Conservation (phyloP, 2,797 vertebrate genomes). For the Cirrhinus mrigala region DNA sequence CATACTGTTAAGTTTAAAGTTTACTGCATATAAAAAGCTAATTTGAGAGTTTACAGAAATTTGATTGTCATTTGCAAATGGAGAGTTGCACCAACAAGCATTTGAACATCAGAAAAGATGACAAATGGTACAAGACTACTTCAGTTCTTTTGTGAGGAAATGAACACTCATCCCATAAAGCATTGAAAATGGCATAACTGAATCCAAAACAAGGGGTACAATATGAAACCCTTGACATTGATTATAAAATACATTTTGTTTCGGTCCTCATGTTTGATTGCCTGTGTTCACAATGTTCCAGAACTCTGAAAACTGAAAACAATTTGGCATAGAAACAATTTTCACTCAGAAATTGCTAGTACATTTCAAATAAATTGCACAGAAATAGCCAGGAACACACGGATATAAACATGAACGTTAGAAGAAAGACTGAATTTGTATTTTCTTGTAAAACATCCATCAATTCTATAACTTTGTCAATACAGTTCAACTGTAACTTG, state of each 20-base stretch:
- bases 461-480: no score
- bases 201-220: background rate
- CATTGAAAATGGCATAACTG: background rate
- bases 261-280: background rate
- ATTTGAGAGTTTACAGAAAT: no score
- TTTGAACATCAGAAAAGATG: background rate
- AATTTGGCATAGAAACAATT: background rate
- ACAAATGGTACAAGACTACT: background rate
- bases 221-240: background rate
- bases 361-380: no score
- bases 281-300: background rate
- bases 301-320: background rate
- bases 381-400: no score
- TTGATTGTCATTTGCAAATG: background rate
- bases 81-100: background rate
- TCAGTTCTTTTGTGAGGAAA: slow-evolving; percentile 7
- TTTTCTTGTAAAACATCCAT: no score
- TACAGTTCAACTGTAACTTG: no score
- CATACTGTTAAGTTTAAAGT: no score
- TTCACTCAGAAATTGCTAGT: background rate
- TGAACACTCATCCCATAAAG: background rate
- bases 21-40: background rate
- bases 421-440: no score
- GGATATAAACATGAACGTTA: no score
- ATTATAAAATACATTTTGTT: background rate